Conservation (phyloP, 2,888 invertebrate species). For the Drosophila paracracens region DNA sequence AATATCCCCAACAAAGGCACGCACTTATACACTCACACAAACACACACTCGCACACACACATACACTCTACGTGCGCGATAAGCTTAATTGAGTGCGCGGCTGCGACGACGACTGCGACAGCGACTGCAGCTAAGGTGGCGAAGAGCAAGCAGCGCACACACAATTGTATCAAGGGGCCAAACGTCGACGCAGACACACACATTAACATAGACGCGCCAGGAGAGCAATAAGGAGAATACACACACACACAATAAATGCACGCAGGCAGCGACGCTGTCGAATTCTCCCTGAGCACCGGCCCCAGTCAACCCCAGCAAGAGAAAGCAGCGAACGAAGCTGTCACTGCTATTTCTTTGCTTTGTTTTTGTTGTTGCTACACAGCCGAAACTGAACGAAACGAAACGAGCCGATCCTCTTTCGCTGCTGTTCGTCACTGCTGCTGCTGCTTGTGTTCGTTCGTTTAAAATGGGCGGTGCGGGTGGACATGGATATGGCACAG, state of each 20-base stretch:
- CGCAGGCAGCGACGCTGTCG: conserved; percentile 40
- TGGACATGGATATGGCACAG: conserved; percentile 52
- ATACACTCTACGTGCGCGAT: conserved; percentile 68
- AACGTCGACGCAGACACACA: conserved; percentile 45
- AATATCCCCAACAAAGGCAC: conserved; percentile 67
- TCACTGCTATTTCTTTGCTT: conserved; percentile 27
- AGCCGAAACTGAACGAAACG: conserved; percentile 10
- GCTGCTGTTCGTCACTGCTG: conserved; percentile 10
- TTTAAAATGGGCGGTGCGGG: conserved; percentile 51
- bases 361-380: conserved; percentile 51
- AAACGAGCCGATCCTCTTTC: conserved; percentile 44
- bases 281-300: conserved; percentile 48
- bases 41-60: conserved; percentile 14
- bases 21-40: conserved; percentile 24
- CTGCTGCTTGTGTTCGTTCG: conserved; percentile 16
- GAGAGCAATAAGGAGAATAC: conserved; percentile 75
- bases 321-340: conserved; percentile 61
- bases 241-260: conserved; percentile 46
- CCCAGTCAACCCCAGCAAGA: conserved; percentile 59
- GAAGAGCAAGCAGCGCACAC: conserved; percentile 45
- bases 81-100: conserved; percentile 76
- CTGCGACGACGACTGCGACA: conserved; percentile 38
- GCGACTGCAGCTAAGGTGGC: conserved; percentile 41
- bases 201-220: conserved; percentile 51
- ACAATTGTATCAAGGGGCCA: conserved; percentile 73